Evolutionary conservation across 2,113 vertebrate genomes (phyloP).

Genomic region (Callaeas wilsoni): DNA sequence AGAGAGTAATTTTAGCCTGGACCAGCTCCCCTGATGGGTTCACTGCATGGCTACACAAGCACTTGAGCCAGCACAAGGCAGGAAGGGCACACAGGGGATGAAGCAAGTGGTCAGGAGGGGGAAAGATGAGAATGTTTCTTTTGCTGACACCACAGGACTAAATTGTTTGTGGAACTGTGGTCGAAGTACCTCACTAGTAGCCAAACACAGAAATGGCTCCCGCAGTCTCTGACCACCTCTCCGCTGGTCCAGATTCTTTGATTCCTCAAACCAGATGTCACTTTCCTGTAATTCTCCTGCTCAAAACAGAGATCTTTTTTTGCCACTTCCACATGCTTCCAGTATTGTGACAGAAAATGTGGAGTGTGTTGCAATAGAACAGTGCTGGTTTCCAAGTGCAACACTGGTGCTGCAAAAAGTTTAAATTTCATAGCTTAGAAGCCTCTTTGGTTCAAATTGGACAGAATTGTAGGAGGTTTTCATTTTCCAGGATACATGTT

Average conservation of each 20-base stretch:
- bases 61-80: background rate
- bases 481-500: background rate
- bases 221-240: background rate
- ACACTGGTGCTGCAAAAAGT: background rate
- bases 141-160: background rate
- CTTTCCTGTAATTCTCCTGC: conserved; percentile 15
- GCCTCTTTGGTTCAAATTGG: background rate
- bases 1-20: background rate
- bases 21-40: background rate
- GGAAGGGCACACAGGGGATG: background rate
- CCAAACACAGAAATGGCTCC: background rate
- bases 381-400: background rate
- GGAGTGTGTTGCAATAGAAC: background rate
- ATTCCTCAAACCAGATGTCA: background rate
- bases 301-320: background rate
- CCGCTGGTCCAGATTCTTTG: background rate
- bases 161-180: conserved; percentile 16
- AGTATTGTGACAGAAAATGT: background rate
- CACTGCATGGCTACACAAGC: background rate
- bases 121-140: background rate
- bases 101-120: background rate
- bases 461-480: background rate
- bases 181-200: background rate
- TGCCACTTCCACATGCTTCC: background rate
- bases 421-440: background rate